These are phyloP conservation scores for Lasaia peninsularis DNA, from an alignment of 1,140 invertebrate species.

Conservation along the genomic window DNA sequence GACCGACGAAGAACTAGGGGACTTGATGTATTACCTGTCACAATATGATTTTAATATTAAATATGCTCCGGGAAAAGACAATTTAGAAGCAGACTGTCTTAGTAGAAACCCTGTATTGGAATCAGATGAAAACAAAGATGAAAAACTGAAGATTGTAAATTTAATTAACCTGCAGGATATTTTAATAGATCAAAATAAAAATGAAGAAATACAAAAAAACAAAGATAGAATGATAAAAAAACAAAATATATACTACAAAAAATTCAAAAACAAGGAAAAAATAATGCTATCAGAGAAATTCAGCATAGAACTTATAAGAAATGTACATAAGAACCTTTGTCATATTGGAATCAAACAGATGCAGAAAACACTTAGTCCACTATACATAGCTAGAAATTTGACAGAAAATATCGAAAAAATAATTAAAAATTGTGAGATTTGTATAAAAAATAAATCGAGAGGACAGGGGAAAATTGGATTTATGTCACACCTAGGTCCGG, in stretches of 20 bases:
- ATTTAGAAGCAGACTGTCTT: conserved; percentile 50
- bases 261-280: conserved; percentile 17
- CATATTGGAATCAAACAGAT: conserved; percentile 21
- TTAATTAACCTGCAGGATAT: not conserved
- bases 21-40: conserved; percentile 45
- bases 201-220: conserved; percentile 6
- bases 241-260: conserved; percentile 12
- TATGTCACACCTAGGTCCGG: conserved; percentile 44
- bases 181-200: not conserved
- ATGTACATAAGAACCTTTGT: conserved; percentile 11
- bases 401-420: conserved; percentile 15
- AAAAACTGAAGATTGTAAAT: not conserved
- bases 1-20: conserved; percentile 39
- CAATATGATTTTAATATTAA: conserved; percentile 51
- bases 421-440: conserved; percentile 16
- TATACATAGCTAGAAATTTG: conserved; percentile 16
- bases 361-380: conserved; percentile 12
- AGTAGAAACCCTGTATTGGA: conserved; percentile 55
- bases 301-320: conserved; percentile 15
- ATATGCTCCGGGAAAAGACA: conserved; percentile 50
- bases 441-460: conserved; percentile 23
- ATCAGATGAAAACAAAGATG: conserved; percentile 13
- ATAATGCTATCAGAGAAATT: conserved; percentile 18
- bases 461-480: conserved; percentile 21
- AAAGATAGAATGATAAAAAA: conserved; percentile 1